A percentile compares a stretch with the other conserved stretches of the same genome.
These are phyloP conservation scores for Hephaestus fuliginosus DNA, from an alignment of 2,797 vertebrate species.

Conservation along the genomic window DNA sequence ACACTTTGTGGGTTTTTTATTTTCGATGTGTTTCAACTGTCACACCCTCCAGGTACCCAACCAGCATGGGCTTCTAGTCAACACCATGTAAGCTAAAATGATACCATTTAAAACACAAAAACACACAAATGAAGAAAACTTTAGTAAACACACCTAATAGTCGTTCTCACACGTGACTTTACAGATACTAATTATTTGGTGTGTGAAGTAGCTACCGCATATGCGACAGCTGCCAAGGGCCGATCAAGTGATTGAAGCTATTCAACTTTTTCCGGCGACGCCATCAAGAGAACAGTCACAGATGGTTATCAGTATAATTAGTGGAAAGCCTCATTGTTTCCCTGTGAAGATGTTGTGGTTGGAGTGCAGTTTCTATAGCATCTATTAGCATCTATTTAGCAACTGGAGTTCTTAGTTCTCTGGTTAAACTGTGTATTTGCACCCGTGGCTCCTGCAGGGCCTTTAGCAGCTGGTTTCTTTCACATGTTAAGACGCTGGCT, in stretches of 20 bases:
- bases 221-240: slow-evolving; percentile 41
- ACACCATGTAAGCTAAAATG: background rate
- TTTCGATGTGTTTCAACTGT: background rate
- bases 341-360: slow-evolving; percentile 58
- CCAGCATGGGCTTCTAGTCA: background rate
- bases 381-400: slow-evolving; percentile 67
- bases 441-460: slow-evolving; percentile 59
- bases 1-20: slow-evolving; percentile 31
- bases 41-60: background rate
- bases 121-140: background rate
- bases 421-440: slow-evolving; percentile 69
- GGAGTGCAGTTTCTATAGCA: slow-evolving; percentile 51
- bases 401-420: slow-evolving; percentile 63
- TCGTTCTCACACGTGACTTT: slow-evolving; percentile 15
- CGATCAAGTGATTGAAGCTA: slow-evolving; percentile 56
- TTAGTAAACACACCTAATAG: slow-evolving; percentile 14
- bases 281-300: slow-evolving; percentile 41
- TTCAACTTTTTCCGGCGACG: slow-evolving; percentile 50
- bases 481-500: slow-evolving; percentile 63
- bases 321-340: slow-evolving; percentile 70
- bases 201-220: slow-evolving; percentile 32
- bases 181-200: background rate
- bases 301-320: slow-evolving; percentile 76
- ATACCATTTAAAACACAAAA: slow-evolving; percentile 15
- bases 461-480: slow-evolving; percentile 59